Evolutionary conservation across 2,113 vertebrate genomes (phyloP).

Genomic region (Lates calcarifer): DNA sequence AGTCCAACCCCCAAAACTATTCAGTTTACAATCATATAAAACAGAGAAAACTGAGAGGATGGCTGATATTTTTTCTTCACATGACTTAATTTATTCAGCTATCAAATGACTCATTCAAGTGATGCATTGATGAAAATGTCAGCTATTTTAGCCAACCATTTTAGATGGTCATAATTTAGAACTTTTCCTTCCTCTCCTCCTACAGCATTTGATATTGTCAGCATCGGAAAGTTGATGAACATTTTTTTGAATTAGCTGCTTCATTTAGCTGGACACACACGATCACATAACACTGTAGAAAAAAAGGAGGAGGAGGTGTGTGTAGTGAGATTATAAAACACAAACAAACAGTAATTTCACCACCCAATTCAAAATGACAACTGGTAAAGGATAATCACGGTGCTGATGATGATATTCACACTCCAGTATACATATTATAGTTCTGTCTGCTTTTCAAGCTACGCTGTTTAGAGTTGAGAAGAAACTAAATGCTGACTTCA

Average conservation of each 20-base stretch:
- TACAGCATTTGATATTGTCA: no score
- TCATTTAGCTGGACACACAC: background rate
- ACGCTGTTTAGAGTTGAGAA: no score
- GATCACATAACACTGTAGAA: no score
- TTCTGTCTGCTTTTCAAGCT: no score
- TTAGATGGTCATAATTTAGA: background rate
- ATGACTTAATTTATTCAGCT: background rate
- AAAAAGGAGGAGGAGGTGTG: background rate
- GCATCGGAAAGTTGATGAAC: no score
- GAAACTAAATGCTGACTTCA: no score
- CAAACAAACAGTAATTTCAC: background rate
- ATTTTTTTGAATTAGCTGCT: background rate
- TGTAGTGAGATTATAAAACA: background rate
- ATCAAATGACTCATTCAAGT: constrained; percentile 1
- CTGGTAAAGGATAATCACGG: no score
- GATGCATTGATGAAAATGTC: background rate
- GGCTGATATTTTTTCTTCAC: background rate
- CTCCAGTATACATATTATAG: no score
- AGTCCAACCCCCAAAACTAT: background rate
- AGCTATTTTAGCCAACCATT: background rate
- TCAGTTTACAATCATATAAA: background rate
- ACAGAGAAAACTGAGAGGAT: background rate
- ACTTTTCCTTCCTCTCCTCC: background rate
- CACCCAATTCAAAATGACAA: background rate
- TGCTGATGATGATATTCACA: no score